Base-by-base conservation (phyloP, 2,797 vertebrate species). In the Myiotriccus ornatus region DNA sequence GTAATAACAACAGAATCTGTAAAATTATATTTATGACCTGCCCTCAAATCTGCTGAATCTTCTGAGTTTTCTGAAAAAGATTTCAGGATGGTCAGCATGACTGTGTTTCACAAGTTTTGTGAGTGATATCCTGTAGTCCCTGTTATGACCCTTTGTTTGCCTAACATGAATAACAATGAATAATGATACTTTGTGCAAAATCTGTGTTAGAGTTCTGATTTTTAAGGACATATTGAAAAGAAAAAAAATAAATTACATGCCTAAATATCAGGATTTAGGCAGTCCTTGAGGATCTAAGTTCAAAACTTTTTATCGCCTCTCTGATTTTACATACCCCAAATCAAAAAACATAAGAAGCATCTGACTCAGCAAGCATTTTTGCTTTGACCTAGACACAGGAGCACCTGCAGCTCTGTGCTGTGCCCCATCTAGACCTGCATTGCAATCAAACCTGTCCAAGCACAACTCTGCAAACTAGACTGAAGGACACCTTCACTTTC, bases 341-440 rank as follows among this genome's bases (percentile, higher is more conserved):
- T 32, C 1, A 50, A 77, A 87, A 62, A 21, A 2, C 0, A 0
- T 18, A 47, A 69, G 5, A 90, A 85, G 18, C 9, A 56, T 14
- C 24, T 46, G 46, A 73, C 53, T 69, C n/a, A 41, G 10, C 12
- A 46, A 25, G 17, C 15, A 24, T 30, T 79, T 80, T 74, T 3
- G 1, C 85, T 84, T 52, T 81, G 35, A 84, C 20, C 55, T 28
- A 59, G 32, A 39, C n/a, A 77, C 5, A 60, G 35, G 35, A 43
- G 22, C 1, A 2, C 12, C 30, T 6, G 9, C 34, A 82, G n/a
- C 6, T 80, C 35, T 63, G 43, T 43, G 52, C 28, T 70, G 44
- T 67, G 52, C 5, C 7, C 17, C 24, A 47, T 15, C 44, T 52
- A 55, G 35, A 60, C 50, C 22, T 44, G 39, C 30, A 75, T 8